Evolutionary conservation across 2,797 vertebrate genomes (phyloP).

Genomic region (Botia kubotai): DNA sequence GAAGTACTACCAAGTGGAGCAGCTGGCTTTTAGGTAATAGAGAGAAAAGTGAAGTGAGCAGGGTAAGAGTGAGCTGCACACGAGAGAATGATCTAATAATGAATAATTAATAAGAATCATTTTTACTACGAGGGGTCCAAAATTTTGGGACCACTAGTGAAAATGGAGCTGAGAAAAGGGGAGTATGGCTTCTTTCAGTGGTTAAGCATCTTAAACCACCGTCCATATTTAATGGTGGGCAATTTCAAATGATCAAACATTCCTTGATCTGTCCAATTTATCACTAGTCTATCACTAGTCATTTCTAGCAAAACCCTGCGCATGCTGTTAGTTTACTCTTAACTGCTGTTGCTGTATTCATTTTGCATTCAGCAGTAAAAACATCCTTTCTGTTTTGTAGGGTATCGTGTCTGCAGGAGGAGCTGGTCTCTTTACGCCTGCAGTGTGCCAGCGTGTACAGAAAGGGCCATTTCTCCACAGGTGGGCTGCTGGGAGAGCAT

Average conservation of each 20-base stretch:
- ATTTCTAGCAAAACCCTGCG: too few species aligned
- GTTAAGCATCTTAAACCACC: too few species aligned
- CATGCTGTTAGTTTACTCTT: too few species aligned
- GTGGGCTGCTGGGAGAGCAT: constrained; percentile 73
- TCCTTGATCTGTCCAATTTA: too few species aligned
- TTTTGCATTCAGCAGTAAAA: neutral
- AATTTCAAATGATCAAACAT: too few species aligned
- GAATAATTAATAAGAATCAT: too few species aligned
- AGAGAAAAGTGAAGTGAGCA: neutral
- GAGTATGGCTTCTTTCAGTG: too few species aligned
- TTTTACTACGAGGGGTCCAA: too few species aligned
- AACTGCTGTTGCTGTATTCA: neutral
- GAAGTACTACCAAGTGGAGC: constrained; percentile 95
- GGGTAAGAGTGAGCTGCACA: neutral
- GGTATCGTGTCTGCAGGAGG: constrained; percentile 90
- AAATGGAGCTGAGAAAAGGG: too few species aligned
- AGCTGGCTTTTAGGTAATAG: constrained; percentile 92
- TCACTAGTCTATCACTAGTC: too few species aligned
- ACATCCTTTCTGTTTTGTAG: constrained; percentile 67
- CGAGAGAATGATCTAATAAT: neutral
- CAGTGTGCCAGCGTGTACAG: constrained; percentile 95
- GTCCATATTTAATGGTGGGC: too few species aligned
- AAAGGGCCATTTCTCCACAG: constrained; percentile 88
- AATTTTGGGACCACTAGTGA: too few species aligned
- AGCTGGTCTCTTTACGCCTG: constrained; percentile 91